These are phyloP conservation scores for Garrulus glandarius DNA, from an alignment of 2,797 vertebrate species.

Conservation along the genomic window DNA sequence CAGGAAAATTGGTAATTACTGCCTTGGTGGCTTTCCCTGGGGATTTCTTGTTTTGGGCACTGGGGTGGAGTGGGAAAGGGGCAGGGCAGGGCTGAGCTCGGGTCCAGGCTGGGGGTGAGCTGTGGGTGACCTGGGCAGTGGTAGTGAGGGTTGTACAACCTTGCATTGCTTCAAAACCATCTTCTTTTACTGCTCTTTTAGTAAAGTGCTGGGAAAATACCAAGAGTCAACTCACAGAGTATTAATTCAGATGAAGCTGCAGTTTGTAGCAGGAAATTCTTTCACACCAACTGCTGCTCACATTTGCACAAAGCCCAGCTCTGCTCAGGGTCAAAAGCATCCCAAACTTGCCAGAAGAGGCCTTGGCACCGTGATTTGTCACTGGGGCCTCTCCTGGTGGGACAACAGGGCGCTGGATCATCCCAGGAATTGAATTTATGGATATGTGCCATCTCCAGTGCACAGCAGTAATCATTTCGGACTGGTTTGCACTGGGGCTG, in stretches of 20 bases:
- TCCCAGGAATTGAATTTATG: fast-evolving
- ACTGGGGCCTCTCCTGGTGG: neutral
- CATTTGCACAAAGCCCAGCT: fast-evolving
- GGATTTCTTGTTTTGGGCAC: fast-evolving
- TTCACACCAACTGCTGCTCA: neutral
- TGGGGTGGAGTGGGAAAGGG: fast-evolving
- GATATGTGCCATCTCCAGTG: fast-evolving
- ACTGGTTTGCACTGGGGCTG: neutral
- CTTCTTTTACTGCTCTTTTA: neutral
- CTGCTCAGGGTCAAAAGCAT: neutral
- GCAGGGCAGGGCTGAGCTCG: neutral
- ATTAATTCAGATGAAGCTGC: neutral
- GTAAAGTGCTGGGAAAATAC: neutral
- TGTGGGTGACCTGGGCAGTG: fast-evolving
- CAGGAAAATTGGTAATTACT: slow-evolving; percentile 58
- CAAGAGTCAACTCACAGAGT: no score
- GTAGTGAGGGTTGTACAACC: fast-evolving
- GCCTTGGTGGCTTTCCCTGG: neutral
- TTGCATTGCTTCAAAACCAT: fast-evolving
- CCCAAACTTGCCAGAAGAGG: neutral
- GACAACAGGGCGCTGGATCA: neutral
- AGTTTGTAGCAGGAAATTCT: neutral
- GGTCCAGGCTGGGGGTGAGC: neutral
- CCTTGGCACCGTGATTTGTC: neutral
- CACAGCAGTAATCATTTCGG: fast-evolving